phyloP scores from a whole-genome alignment of 2,888 invertebrate species.

The Xestia rhomboidea region DNA sequence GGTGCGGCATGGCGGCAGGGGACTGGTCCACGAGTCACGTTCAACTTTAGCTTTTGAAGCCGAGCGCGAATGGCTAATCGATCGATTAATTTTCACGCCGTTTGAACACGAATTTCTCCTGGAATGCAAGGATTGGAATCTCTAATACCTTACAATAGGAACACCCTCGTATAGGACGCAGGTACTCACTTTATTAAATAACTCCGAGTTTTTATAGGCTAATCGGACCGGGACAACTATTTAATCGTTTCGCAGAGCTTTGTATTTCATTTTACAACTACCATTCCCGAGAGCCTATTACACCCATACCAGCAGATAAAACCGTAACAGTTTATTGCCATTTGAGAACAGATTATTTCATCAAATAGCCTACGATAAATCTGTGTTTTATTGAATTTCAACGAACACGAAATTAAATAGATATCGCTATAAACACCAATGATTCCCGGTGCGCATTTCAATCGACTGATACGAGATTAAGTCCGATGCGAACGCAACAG shows the following conservation, averaged over 20 bases:
- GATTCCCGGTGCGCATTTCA: slow-evolving; percentile 80
- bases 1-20: slow-evolving; percentile 78
- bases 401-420: slow-evolving; percentile 78
- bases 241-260: slow-evolving; percentile 58
- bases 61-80: slow-evolving; percentile 87
- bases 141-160: slow-evolving; percentile 60
- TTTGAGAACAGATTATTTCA: slow-evolving; percentile 66
- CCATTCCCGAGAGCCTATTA: slow-evolving; percentile 53
- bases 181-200: slow-evolving; percentile 42
- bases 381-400: slow-evolving; percentile 74
- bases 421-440: slow-evolving; percentile 77
- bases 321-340: slow-evolving; percentile 65
- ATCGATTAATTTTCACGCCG: slow-evolving; percentile 88
- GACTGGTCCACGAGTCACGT: slow-evolving; percentile 85
- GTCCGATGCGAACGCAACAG: slow-evolving; percentile 86
- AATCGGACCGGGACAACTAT: slow-evolving; percentile 39
- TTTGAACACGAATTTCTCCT: slow-evolving; percentile 83
- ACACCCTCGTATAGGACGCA: slow-evolving; percentile 32
- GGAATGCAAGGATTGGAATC: slow-evolving; percentile 77
- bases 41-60: slow-evolving; percentile 85
- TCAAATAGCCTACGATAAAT: slow-evolving; percentile 70
- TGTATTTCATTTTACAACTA: slow-evolving; percentile 58
- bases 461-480: slow-evolving; percentile 85
- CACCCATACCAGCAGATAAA: slow-evolving; percentile 55
- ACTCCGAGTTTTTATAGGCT: slow-evolving; percentile 48